phyloP scores from a whole-genome alignment of 2,797 vertebrate genomes.

The Coendou prehensilis region DNA sequence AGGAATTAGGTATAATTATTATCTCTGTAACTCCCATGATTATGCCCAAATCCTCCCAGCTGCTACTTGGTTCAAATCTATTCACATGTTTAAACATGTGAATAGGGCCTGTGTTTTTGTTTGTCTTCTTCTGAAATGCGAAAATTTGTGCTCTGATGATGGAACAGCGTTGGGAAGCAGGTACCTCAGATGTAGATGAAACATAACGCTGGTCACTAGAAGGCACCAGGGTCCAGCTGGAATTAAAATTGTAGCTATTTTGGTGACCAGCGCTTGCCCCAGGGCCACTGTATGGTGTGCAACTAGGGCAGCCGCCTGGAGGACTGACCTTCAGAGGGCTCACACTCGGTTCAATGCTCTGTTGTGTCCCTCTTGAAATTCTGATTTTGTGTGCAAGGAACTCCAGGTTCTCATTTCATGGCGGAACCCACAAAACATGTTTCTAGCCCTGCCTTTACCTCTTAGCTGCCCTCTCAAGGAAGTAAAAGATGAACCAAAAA shows the following conservation, averaged over 20 bases:
- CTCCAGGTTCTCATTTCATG: neutral
- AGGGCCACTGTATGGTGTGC: accelerated
- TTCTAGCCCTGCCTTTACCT: neutral
- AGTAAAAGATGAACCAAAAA: neutral
- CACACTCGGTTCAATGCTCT: accelerated
- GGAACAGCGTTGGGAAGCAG: neutral
- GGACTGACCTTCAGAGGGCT: neutral
- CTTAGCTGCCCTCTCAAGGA: neutral
- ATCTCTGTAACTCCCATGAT: neutral
- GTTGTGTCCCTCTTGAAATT: neutral
- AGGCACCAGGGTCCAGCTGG: neutral
- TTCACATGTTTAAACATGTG: neutral
- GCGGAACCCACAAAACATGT: neutral
- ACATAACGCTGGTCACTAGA: neutral
- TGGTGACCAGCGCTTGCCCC: neutral
- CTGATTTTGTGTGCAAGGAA: neutral
- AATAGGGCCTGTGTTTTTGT: neutral
- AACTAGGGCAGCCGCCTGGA: no score
- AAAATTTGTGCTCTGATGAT: neutral
- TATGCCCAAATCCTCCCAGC: neutral
- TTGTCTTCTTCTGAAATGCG: neutral
- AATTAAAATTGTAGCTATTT: neutral
- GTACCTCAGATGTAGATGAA: neutral
- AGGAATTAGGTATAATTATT: neutral
- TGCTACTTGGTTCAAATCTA: neutral